Evolutionary conservation across 1,140 invertebrate genomes (phyloP).

Genomic region (Cheumatopsyche charites): DNA sequence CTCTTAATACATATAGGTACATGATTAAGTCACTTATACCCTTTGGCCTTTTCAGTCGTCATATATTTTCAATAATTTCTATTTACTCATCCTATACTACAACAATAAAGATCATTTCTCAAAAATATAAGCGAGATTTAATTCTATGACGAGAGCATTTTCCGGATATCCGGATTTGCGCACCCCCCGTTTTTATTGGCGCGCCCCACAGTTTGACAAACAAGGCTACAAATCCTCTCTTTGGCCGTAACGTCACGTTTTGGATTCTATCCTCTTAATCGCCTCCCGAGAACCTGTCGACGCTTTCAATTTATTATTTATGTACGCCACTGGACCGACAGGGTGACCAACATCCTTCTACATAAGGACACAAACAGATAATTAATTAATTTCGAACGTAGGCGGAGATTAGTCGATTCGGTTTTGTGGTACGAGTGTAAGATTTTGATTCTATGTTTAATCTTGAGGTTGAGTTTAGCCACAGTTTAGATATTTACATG

Average conservation of each 20-base stretch:
- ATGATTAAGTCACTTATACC: no score
- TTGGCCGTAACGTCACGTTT: constrained; percentile 18
- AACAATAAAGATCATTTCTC: no score
- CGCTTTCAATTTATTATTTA: constrained; percentile 18
- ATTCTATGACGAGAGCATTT: no score
- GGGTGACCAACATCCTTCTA: neutral
- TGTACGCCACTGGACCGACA: neutral
- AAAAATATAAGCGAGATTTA: no score
- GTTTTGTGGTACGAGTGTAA: neutral
- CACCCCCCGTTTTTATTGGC: neutral
- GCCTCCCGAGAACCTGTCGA: constrained; percentile 14
- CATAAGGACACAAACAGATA: neutral
- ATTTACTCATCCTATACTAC: no score
- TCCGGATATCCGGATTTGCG: no score
- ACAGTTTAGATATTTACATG: no score
- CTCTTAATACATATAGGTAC: no score
- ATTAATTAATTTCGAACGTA: neutral
- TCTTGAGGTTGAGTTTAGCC: no score
- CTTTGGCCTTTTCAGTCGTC: no score
- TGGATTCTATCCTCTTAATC: constrained; percentile 10
- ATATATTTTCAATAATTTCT: no score
- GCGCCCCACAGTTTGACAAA: constrained; percentile 19
- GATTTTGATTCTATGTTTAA: no score
- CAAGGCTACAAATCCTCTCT: constrained; percentile 16
- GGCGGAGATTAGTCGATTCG: neutral